A percentile compares a stretch with the other conserved stretches of the same genome.
Conservation (phyloP, 1,140 invertebrate genomes). For the Calosoma granatense region DNA sequence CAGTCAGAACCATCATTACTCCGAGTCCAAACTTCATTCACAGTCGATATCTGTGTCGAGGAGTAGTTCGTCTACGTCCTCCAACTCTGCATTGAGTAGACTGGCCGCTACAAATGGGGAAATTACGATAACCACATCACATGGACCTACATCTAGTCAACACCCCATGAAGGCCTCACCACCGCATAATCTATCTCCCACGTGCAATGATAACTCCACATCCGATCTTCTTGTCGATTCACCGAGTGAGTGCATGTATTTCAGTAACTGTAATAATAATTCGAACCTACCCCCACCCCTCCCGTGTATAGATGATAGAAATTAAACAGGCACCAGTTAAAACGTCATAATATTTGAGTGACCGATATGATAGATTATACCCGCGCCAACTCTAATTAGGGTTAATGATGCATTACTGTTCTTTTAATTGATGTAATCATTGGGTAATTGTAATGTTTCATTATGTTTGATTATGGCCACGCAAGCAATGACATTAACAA, state of each 20-base stretch:
- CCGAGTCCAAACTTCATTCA: conserved; percentile 24
- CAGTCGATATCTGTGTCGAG: conserved; percentile 14
- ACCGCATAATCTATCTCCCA: conserved; percentile 47
- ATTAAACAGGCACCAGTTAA: background rate
- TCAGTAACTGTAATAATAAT: no score
- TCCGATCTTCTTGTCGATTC: conserved; percentile 67
- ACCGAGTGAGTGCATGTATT: conserved; percentile 55
- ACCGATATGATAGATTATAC: background rate
- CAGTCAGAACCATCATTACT: conserved; percentile 28
- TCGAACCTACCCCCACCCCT: background rate
- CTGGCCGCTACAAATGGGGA: conserved; percentile 64
- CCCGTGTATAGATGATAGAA: background rate
- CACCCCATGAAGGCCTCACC: conserved; percentile 34
- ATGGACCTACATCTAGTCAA: conserved; percentile 42
- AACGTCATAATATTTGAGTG: background rate
- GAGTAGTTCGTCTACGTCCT: conserved; percentile 24
- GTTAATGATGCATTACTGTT: conserved; percentile 13
- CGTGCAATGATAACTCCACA: conserved; percentile 45
- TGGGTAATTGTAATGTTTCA: conserved; percentile 11
- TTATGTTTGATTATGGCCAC: conserved; percentile 6
- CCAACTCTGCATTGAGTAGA: conserved; percentile 46
- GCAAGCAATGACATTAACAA: conserved; percentile 6
- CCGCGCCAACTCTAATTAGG: conserved; percentile 6
- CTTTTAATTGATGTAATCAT: conserved; percentile 13
- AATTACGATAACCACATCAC: conserved; percentile 66